Evolutionary conservation across 2,797 vertebrate genomes (phyloP).

Genomic region (Tiaroga cobitis): DNA sequence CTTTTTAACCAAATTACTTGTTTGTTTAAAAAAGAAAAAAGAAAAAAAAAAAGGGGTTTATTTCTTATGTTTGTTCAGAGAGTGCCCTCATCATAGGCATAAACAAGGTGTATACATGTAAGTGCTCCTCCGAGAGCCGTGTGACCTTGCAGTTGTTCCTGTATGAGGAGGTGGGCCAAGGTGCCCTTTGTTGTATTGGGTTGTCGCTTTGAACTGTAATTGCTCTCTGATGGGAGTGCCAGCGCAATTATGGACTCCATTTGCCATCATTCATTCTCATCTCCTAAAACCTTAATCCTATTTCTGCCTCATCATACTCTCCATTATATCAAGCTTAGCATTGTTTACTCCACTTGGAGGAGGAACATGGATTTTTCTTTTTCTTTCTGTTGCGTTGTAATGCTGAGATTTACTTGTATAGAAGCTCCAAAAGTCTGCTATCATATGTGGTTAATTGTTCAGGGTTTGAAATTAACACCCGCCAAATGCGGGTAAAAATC

Average conservation of each 20-base stretch:
- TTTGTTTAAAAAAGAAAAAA: background rate
- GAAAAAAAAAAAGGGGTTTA: background rate
- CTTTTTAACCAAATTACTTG: too few relatives aligned
- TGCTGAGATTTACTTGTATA: constrained; percentile 1
- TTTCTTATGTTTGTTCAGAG: constrained; percentile 5
- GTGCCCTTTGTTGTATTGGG: constrained; percentile 58
- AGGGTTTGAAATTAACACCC: too few relatives aligned
- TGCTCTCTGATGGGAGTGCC: constrained; percentile 49
- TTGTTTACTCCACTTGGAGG: constrained; percentile 47
- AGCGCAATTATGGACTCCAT: constrained; percentile 52
- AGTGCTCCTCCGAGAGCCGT: constrained; percentile 22
- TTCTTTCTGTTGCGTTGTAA: constrained; percentile 43
- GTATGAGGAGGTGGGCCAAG: constrained; percentile 44
- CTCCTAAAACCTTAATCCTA: constrained; percentile 56
- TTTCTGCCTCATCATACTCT: constrained; percentile 56
- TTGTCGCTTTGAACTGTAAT: constrained; percentile 46
- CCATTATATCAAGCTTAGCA: constrained; percentile 53
- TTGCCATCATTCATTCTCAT: constrained; percentile 58
- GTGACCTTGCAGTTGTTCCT: constrained; percentile 36
- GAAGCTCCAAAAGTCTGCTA: background rate
- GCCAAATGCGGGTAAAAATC: too few relatives aligned
- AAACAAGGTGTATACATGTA: constrained; percentile 4
- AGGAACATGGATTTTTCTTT: constrained; percentile 45
- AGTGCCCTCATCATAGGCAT: background rate
- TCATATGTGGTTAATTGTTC: background rate